Conservation (phyloP, 2,113 vertebrate genomes). For the Cololabis saira region DNA sequence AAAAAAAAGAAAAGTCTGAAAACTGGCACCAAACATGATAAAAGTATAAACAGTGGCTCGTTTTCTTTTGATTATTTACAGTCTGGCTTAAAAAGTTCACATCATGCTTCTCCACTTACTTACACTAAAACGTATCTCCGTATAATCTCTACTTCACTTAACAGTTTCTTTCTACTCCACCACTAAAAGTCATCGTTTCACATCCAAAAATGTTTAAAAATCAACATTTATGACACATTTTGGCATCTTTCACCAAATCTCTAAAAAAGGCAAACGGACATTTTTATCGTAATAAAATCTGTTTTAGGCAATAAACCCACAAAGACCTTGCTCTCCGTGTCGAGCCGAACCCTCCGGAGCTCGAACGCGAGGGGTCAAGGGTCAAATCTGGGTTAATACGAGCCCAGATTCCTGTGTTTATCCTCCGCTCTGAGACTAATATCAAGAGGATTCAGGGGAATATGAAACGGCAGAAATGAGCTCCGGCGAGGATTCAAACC, state of each 20-base stretch:
- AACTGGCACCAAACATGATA: no score
- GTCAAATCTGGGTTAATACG: conserved; percentile 38
- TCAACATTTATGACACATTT: conserved; percentile 31
- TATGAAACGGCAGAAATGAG: conserved; percentile 33
- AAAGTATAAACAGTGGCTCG: no score
- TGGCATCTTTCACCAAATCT: conserved; percentile 45
- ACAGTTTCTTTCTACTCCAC: no score
- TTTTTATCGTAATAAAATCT: conserved; percentile 34
- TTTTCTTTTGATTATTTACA: no score
- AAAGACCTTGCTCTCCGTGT: neutral
- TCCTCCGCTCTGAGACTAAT: conserved; percentile 32
- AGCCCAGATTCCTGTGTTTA: conserved; percentile 32
- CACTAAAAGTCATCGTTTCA: no score
- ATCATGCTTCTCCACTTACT: no score
- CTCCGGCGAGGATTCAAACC: conserved; percentile 16
- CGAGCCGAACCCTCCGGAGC: conserved; percentile 11
- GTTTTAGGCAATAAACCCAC: conserved; percentile 27
- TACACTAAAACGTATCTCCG: no score
- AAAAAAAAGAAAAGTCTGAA: no score
- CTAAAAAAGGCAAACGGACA: conserved; percentile 41
- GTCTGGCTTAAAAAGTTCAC: no score
- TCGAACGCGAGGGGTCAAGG: no score
- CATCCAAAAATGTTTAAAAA: conserved; percentile 17
- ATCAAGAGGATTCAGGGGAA: conserved; percentile 36
- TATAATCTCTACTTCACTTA: no score